Evolutionary conservation across 1,140 invertebrate species (phyloP), one percentile per base, ranked within the genome.

Genomic region (Myzus persicae): DNA sequence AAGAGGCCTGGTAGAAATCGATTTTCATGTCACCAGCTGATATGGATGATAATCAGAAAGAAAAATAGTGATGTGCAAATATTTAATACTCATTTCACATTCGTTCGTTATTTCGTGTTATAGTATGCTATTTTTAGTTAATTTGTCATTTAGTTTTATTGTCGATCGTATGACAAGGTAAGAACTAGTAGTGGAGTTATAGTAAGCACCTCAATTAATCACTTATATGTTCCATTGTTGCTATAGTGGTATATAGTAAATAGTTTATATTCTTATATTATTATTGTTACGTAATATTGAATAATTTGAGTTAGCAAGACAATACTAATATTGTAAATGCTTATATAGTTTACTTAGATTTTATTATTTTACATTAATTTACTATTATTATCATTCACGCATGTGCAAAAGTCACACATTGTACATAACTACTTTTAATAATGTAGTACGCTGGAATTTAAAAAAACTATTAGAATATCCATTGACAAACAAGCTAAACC

Each of bases 11-110:
- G 48, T 22, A 92, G 67, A 36, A 26, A 92, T 92, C 91, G 91
- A 92, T 92, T 92, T 92, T 46, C 76, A 51, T 82, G 91, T 36
- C 81, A 46, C 46, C 91, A 92, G 91, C 91, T 92, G 91, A 92
- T 92, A 84, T 76, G 1, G 24, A 42, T 91, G 90, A 67, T 91
- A 76, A 91, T 91, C 67, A 91, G 31, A 22, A 7, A 59, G 38
- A 88, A 38, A 88, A 88, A 88, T 42, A 51, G 36, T 31, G 42
- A 85, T 85, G n/a, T 48, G 18, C 20, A 9, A 88, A 88, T 38
- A 51, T 88, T 88, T 48, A 46, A 24, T 88, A 40, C 51, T 42
- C 8, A 88, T 88, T 88, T 48, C 22, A 48, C 5, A 48, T 88
- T 88, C 36, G 26, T 46, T 18, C 26, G 26, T 44, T 85, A 44